Base-by-base conservation (phyloP, 2,888 invertebrate genomes). In the Cephonodes hylas region DNA sequence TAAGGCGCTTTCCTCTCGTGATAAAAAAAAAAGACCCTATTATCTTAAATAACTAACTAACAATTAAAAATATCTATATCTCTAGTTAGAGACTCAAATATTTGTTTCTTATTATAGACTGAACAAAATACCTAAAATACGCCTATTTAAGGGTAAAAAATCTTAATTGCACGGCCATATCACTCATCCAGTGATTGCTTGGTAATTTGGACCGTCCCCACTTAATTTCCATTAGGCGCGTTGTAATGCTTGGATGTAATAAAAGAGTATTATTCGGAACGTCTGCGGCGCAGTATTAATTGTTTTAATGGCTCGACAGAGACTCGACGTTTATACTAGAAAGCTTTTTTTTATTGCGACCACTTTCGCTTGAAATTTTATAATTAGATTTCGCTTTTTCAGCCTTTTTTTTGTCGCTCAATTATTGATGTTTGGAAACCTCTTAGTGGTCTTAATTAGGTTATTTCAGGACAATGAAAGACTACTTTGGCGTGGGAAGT, bases 231-330 rank as follows among this genome's bases (percentile, higher is more conserved):
- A 48, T 48, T 27, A 48, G 15, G 34, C 13, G 13, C 10, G n/a
- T n/a, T 23, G 53, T 27, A 53, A 53, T 53, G 18, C 53, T 31
- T 8, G 42, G 23, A 15, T 27, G 27, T 53, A 53, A 53, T 53
- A 53, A 53, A 45, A 27, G 15, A 25, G 48, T 27, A 48, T 48
- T 46, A 46, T 48, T 48, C n/a, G 3, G n/a, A 48, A 48, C 48
- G 53, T 53, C 53, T 27, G 25, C 27, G 27, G 27, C 53, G 15
- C 23, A n/a, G 46, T 27, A 27, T 53, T 53, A 53, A 53, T 53
- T 31, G 27, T 53, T 53, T 53, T 53, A 53, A 31, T 53, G 27
- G 53, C 15, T 1, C 15, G 53, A 10, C 53, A 15, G 46, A 46
- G 46, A 46, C 46, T 46, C 18, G 27, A 7, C 27, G 18, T 15